These are phyloP conservation scores for Acleris sparsana DNA, from an alignment of 2,888 invertebrate species.

Conservation along the genomic window DNA sequence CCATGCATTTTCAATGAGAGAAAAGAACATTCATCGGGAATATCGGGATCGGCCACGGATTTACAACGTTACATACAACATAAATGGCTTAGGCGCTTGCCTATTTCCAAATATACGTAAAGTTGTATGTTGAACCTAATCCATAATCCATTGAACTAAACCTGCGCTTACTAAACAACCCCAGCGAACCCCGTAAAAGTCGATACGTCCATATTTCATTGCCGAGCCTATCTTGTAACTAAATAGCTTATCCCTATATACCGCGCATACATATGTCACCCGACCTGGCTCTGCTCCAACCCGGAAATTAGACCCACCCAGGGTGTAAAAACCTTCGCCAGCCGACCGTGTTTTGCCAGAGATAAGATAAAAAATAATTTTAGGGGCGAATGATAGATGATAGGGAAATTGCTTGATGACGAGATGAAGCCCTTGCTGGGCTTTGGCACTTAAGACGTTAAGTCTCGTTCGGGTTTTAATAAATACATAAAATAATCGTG, in stretches of 20 bases:
- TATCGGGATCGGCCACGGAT: too few species aligned
- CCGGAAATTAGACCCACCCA: conserved; percentile 43
- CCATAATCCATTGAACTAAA: background rate
- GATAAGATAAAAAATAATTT: conserved; percentile 46
- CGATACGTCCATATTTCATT: conserved; percentile 12
- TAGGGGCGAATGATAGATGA: conserved; percentile 23
- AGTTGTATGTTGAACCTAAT: background rate
- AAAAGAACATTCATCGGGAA: too few species aligned
- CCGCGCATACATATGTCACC: conserved; percentile 15
- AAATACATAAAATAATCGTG: too few species aligned
- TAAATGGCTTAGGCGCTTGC: too few species aligned
- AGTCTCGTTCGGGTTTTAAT: background rate
- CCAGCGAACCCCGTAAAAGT: background rate
- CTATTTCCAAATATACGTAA: too few species aligned
- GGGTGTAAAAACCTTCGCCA: conserved; percentile 44
- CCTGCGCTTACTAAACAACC: background rate
- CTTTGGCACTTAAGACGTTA: background rate
- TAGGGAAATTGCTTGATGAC: conserved; percentile 2
- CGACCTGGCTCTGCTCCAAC: conserved; percentile 43
- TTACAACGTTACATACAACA: too few species aligned
- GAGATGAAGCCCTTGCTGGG: background rate
- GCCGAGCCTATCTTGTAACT: conserved; percentile 11
- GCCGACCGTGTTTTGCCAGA: conserved; percentile 53
- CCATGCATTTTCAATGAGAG: too few species aligned
- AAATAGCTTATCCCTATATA: conserved; percentile 12